phyloP scores from a whole-genome alignment of 2,113 vertebrate species.

The Marcusenius ussheri region DNA sequence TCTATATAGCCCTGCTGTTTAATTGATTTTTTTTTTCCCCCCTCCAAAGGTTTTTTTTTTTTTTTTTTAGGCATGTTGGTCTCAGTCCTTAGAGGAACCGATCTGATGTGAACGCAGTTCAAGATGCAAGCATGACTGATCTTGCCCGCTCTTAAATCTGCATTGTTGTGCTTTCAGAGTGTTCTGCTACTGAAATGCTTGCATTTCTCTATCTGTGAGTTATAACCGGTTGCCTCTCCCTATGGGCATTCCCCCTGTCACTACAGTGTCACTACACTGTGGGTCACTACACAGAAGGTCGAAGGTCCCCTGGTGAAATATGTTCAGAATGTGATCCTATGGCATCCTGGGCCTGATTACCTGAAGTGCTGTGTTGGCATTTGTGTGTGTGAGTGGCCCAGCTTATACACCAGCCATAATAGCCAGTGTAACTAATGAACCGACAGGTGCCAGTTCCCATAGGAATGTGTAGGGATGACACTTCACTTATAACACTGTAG shows the following conservation, averaged over 20 bases:
- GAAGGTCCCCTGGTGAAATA: background rate
- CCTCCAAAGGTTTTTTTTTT: background rate
- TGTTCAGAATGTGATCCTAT: background rate
- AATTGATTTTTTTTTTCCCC: background rate
- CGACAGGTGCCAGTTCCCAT: background rate
- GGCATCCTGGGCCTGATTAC: background rate
- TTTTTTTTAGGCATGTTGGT: background rate
- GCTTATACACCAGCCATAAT: background rate
- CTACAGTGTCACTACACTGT: too few species aligned
- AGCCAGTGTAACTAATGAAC: background rate
- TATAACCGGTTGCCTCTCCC: background rate
- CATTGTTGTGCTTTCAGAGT: background rate
- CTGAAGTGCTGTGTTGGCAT: background rate
- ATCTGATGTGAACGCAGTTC: background rate
- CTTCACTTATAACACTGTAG: background rate
- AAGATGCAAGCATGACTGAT: background rate
- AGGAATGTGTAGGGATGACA: background rate
- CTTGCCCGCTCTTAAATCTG: background rate
- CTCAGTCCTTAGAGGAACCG: background rate
- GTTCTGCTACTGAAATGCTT: slow-evolving; percentile 9
- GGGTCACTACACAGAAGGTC: background rate
- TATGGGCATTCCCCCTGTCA: background rate
- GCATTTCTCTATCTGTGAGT: background rate
- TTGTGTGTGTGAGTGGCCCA: background rate
- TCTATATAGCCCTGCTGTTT: background rate